phyloP scores from a whole-genome alignment of 35 echinoderm and acorn worm genomes.

The Anneissia japonica region DNA sequence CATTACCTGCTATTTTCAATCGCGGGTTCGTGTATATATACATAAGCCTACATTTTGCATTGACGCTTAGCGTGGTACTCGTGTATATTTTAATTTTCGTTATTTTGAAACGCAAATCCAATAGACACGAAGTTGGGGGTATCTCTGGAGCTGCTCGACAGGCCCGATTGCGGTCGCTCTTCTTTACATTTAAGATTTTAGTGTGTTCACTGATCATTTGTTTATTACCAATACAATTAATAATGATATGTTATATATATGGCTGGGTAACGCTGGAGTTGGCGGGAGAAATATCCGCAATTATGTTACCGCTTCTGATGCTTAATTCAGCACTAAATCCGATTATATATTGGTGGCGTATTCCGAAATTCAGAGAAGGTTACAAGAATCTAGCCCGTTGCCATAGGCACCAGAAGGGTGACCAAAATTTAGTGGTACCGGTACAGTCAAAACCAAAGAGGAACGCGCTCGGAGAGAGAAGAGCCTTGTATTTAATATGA shows the following conservation, averaged over 20 bases:
- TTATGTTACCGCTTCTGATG: neutral
- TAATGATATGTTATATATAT: neutral
- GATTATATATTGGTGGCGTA: neutral
- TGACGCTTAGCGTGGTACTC: neutral
- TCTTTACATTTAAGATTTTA: neutral
- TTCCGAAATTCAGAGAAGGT: neutral
- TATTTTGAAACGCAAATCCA: neutral
- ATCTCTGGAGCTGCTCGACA: neutral
- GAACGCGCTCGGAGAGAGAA: too few species aligned
- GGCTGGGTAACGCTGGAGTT: too few species aligned
- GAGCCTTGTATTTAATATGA: too few species aligned
- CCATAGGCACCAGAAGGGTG: too few species aligned
- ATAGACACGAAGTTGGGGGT: neutral
- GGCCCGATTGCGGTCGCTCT: neutral
- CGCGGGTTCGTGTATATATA: neutral
- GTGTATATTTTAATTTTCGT: neutral
- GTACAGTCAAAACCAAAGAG: too few species aligned
- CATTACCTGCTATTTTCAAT: too few species aligned
- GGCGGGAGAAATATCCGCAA: too few species aligned
- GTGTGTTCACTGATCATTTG: neutral
- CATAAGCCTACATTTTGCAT: neutral
- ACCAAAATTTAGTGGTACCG: too few species aligned
- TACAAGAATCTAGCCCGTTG: too few species aligned
- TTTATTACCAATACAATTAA: neutral
- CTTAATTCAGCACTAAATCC: neutral